phyloP scores from a whole-genome alignment of 2,113 vertebrate genomes.

The Gulo gulo region DNA sequence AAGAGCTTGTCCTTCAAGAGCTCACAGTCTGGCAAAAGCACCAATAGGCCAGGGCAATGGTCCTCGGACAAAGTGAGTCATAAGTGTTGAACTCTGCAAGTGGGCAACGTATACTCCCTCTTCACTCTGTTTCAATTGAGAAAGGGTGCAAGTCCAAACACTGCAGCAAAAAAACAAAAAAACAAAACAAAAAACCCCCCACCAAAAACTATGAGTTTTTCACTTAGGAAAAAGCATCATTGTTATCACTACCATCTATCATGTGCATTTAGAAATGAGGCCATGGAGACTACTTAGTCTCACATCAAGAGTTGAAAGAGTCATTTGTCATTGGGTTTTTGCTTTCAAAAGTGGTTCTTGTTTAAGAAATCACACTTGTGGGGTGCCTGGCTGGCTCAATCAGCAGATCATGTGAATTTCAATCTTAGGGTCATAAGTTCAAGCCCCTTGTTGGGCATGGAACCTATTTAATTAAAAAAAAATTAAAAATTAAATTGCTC shows the following conservation, averaged over 20 bases:
- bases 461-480: not conserved
- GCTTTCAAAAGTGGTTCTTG: not conserved
- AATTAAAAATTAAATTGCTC: not conserved
- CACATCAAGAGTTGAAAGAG: not conserved
- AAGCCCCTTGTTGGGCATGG: not conserved
- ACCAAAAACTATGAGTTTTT: not conserved
- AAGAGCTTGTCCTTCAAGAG: not conserved
- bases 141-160: not conserved
- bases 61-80: not conserved
- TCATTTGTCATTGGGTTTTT: not conserved
- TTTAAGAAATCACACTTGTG: not conserved
- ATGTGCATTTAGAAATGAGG: not conserved
- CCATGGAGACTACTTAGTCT: not conserved
- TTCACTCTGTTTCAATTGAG: not conserved
- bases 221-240: not conserved
- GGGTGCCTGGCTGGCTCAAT: not conserved
- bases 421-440: not conserved
- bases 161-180: not conserved
- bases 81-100: not conserved
- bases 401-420: not conserved
- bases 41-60: accelerated
- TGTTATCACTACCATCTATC: not conserved
- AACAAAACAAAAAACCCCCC: no score
- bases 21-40: not conserved
- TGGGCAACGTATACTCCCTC: not conserved